Evolutionary conservation across 2,888 invertebrate genomes (phyloP), one percentile per base, ranked within the genome.

Genomic region (Seladonia tumulorum): DNA sequence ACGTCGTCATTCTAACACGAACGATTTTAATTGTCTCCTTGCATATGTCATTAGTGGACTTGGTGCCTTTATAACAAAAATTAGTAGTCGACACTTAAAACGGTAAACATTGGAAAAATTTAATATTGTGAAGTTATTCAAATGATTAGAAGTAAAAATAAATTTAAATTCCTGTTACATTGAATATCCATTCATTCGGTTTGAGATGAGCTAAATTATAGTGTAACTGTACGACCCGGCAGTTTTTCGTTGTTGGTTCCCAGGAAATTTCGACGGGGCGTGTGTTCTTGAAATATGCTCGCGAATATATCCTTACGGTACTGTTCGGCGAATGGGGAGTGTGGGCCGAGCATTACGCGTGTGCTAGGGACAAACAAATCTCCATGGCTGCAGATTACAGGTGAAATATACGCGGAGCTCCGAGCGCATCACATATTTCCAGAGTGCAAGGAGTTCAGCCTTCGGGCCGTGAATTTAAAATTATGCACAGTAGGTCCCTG

Each of bases 321-420:
- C 60, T 60, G 60, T 2, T 29, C 60, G 25, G 60, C 60, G 60
- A 60, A 60, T 14, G 25, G 25, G 14, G 25, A 39, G 12, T 22
- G 22, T 18, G 25, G 47, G n/a, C n/a, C 35, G 49, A 35, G 57
- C 53, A 39, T 70, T 39, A 42, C 39, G 70, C 75, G 35, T 25
- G n/a, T 45, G 35, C 85, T 12, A 22, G 73, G 68, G 60, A 76
- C 73, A 79, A 76, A 85, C 79, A 73, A 85, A 85, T 79, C 73
- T 73, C 53, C 76, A 57, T 7, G 47, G 3, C 60, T 5, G 5
- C 25, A 73, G 72, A 85, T 83, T 76, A 68, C 63, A 68, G 66
- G 79, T 76, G 84, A 85, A 85, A 85, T 83, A 85, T 83, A 66
- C 79, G 53, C 35, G 53, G 25, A 35, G 16, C 18, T 66, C 47